phyloP scores from a whole-genome alignment of 2,113 vertebrate genomes.

The Fulica atra region DNA sequence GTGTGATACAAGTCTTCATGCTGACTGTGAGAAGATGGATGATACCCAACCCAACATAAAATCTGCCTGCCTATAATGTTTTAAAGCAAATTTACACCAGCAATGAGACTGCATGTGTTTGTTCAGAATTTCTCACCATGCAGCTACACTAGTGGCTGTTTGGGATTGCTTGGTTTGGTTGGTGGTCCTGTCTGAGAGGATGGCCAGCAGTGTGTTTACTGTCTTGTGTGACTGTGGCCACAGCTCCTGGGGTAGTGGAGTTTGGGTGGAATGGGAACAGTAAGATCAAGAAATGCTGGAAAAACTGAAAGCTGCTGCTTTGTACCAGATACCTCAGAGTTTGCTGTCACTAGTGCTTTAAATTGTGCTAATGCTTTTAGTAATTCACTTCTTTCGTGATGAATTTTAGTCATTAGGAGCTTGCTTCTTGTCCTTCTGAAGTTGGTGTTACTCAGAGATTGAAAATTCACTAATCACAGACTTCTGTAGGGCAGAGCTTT shows the following conservation, averaged over 20 bases:
- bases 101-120: background rate
- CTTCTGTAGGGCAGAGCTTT: background rate
- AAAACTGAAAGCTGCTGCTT: background rate
- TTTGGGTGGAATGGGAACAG: background rate
- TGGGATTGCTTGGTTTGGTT: background rate
- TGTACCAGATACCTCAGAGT: background rate
- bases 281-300: background rate
- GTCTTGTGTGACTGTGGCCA: background rate
- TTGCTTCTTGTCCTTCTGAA: background rate
- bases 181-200: background rate
- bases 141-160: background rate
- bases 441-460: background rate
- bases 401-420: background rate
- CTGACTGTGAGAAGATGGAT: slow-evolving; percentile 1
- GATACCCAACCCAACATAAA: slow-evolving; percentile 9
- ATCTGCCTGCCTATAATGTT: background rate
- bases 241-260: background rate
- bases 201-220: no score
- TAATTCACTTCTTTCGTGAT: background rate
- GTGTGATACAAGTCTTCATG: background rate
- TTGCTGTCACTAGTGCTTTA: background rate
- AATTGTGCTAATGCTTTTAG: background rate
- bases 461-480: background rate
- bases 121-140: background rate
- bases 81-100: background rate